A percentile compares a stretch with the other conserved stretches of the same genome.
These are phyloP conservation scores for Vanacampus margaritifer DNA, from an alignment of 2,113 vertebrate genomes.

Conservation along the genomic window DNA sequence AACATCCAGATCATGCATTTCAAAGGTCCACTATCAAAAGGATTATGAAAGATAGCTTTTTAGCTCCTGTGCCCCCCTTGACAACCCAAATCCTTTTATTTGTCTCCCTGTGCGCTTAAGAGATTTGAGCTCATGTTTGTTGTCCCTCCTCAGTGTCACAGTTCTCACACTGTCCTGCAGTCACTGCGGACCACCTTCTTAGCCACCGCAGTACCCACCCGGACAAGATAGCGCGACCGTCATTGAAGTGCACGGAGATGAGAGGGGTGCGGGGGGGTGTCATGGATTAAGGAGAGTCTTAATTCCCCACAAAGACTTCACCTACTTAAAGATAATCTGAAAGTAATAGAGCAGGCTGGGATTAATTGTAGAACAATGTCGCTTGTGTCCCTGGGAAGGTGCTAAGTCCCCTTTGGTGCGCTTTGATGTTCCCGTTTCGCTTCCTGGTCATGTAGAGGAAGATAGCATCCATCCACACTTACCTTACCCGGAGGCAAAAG, in stretches of 20 bases:
- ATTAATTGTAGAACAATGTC: constrained; percentile 81
- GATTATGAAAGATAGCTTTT: constrained; percentile 82
- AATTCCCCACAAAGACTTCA: constrained; percentile 76
- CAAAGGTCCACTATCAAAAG: constrained; percentile 77
- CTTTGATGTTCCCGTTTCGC: constrained; percentile 73
- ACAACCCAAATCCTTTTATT: constrained; percentile 78
- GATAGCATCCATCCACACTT: constrained; percentile 21
- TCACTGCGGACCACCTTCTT: constrained; percentile 77
- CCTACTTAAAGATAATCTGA: constrained; percentile 82
- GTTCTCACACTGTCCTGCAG: constrained; percentile 75
- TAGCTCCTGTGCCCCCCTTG: constrained; percentile 67
- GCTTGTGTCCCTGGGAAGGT: constrained; percentile 73
- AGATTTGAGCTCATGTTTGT: constrained; percentile 79
- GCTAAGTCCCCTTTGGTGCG: constrained; percentile 58
- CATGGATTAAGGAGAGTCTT: constrained; percentile 70
- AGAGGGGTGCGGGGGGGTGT: constrained; percentile 21
- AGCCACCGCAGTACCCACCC: constrained; percentile 69
- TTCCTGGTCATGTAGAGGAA: constrained; percentile 30
- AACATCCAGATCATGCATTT: constrained; percentile 74
- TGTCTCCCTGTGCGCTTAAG: constrained; percentile 75
- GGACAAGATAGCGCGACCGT: constrained; percentile 75
- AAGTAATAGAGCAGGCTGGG: constrained; percentile 81
- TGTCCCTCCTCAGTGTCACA: constrained; percentile 72
- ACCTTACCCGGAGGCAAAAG: neutral
- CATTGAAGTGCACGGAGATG: constrained; percentile 75